Percentiles rank a stretch among this genome's conserved stretches.
Conservation (phyloP, 2,888 invertebrate genomes). For the Philonicus albiceps region DNA sequence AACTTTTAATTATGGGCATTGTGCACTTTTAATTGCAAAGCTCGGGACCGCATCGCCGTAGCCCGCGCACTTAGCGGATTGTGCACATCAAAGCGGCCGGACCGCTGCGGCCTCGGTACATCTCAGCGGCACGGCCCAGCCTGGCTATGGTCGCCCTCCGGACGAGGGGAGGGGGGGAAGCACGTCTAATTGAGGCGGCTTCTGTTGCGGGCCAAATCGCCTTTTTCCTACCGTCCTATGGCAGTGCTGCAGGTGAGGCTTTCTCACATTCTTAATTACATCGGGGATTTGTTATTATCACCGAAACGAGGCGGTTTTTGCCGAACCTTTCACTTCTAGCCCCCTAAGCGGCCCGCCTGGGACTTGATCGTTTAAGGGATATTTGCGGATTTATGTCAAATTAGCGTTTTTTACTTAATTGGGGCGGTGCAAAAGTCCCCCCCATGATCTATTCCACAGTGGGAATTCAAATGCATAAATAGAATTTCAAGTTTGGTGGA, state of each 20-base stretch:
- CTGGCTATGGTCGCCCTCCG: background rate
- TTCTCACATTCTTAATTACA: conserved; percentile 43
- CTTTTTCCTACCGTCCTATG: background rate
- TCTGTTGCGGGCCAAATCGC: background rate
- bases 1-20: conserved; percentile 39
- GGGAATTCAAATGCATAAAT: too few species aligned
- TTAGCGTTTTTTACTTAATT: background rate
- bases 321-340: background rate
- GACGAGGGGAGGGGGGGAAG: too few species aligned
- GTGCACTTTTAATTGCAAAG: conserved; percentile 34
- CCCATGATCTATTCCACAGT: too few species aligned
- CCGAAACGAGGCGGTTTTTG: background rate
- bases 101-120: background rate
- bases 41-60: background rate
- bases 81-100: conserved; percentile 19
- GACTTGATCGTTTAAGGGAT: background rate
- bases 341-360: background rate
- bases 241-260: conserved; percentile 21
- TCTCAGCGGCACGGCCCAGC: background rate
- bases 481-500: too few species aligned
- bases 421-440: background rate
- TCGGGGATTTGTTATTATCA: conserved; percentile 38
- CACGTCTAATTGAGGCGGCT: conserved; percentile 28
- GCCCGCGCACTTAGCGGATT: background rate
- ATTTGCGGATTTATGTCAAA: background rate